These are phyloP conservation scores for Oreochromis niloticus DNA, from an alignment of 2,113 vertebrate genomes.

Conservation along the genomic window DNA sequence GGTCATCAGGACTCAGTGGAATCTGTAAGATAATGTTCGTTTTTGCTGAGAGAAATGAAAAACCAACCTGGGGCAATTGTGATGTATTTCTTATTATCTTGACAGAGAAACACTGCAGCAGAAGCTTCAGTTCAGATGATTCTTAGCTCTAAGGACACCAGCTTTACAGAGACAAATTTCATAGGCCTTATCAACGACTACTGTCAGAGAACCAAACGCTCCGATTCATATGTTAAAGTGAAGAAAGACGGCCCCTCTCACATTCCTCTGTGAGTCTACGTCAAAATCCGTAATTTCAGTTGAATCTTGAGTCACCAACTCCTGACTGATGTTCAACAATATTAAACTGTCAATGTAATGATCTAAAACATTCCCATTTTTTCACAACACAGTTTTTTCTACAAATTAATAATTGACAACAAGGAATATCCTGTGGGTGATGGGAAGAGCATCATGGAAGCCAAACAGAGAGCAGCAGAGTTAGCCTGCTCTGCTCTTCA, in stretches of 20 bases:
- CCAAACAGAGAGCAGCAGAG: constrained; percentile 54
- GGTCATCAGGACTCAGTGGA: not conserved
- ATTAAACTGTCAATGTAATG: not conserved
- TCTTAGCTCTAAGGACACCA: not conserved
- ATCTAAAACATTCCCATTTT: not conserved
- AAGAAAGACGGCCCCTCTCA: not conserved
- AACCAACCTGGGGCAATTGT: no score
- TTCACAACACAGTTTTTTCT: constrained; percentile 48
- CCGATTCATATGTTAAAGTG: not conserved
- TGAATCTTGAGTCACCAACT: not conserved
- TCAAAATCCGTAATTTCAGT: not conserved
- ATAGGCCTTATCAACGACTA: constrained; percentile 6
- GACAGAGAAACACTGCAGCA: not conserved
- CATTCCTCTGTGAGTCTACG: constrained; percentile 24
- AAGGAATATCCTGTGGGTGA: constrained; percentile 39
- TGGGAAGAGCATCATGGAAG: constrained; percentile 26
- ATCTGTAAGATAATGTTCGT: not conserved
- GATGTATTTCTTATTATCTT: not conserved
- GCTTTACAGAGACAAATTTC: not conserved
- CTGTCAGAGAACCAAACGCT: constrained; percentile 4
- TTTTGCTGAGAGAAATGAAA: not conserved
- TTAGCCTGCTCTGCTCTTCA: constrained; percentile 30
- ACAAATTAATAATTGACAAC: constrained; percentile 19
- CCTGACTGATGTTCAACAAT: not conserved
- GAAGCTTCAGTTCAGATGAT: not conserved